Conservation (phyloP, 2,888 invertebrate species). For the Melanchra persicariae region DNA sequence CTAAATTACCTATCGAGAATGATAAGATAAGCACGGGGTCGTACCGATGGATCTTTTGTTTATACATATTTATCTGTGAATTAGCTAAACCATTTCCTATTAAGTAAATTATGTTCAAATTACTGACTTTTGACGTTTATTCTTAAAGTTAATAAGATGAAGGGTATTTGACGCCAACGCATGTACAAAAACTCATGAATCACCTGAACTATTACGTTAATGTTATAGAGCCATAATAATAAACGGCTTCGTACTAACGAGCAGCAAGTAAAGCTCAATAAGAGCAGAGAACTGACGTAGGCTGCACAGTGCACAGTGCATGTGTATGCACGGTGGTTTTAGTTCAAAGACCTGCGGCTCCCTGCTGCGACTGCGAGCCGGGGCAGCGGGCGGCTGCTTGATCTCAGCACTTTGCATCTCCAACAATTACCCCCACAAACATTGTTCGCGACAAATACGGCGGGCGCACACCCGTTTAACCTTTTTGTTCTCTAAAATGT, state of each 20-base stretch:
- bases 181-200: constrained; percentile 51
- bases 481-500: constrained; percentile 84
- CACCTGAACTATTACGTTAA: constrained; percentile 54
- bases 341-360: constrained; percentile 78
- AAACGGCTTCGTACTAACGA: constrained; percentile 60
- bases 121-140: constrained; percentile 20
- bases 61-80: constrained; percentile 60
- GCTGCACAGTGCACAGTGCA: constrained; percentile 31
- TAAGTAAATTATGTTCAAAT: constrained; percentile 21
- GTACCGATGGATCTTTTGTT: constrained; percentile 67
- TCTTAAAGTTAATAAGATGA: constrained; percentile 30
- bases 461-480: constrained; percentile 81
- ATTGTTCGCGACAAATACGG: constrained; percentile 84
- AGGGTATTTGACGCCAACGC: constrained; percentile 51
- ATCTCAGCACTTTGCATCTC: constrained; percentile 86
- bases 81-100: constrained; percentile 18
- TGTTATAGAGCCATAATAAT: constrained; percentile 57
- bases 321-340: constrained; percentile 49
- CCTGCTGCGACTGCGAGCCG: constrained; percentile 70
- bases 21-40: constrained; percentile 76
- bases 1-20: constrained; percentile 75
- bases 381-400: constrained; percentile 73
- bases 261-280: constrained; percentile 60
- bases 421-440: constrained; percentile 85
- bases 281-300: constrained; percentile 32